Conservation (phyloP, 2,888 invertebrate genomes). For the Lissonota sp. region DNA sequence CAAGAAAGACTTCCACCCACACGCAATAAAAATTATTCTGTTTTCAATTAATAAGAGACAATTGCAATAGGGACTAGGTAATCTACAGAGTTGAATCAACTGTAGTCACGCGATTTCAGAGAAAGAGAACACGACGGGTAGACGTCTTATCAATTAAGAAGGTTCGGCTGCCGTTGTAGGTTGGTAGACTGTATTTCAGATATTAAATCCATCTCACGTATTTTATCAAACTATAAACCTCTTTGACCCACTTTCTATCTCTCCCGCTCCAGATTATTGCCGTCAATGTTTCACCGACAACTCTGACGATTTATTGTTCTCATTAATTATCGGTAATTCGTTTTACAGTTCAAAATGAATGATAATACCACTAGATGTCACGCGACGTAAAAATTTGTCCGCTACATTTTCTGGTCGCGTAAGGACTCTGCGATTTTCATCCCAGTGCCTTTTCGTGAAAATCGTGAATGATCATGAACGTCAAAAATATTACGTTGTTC, state of each 20-base stretch:
- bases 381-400: conserved; percentile 21
- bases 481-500: too few relatives aligned
- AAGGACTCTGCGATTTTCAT: neutral
- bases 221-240: conserved; percentile 30
- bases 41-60: too few relatives aligned
- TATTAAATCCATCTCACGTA: conserved; percentile 11
- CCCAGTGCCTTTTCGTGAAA: too few relatives aligned
- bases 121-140: conserved; percentile 17
- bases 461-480: too few relatives aligned
- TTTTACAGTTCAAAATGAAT: conserved; percentile 3
- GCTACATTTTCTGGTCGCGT: neutral
- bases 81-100: conserved; percentile 25
- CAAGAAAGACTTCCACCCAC: too few relatives aligned
- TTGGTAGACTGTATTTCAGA: neutral
- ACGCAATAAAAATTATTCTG: too few relatives aligned
- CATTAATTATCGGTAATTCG: conserved; percentile 42
- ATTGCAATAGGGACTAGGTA: too few relatives aligned
- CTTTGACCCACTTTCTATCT: conserved; percentile 5
- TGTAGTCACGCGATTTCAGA: conserved; percentile 21
- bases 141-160: conserved; percentile 55
- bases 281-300: conserved; percentile 17
- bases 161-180: conserved; percentile 1
- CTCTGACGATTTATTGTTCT: conserved; percentile 26
- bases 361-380: conserved; percentile 25
- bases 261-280: conserved; percentile 4